phyloP scores from a whole-genome alignment of 2,888 invertebrate genomes.

The Drosophila neonasuta region DNA sequence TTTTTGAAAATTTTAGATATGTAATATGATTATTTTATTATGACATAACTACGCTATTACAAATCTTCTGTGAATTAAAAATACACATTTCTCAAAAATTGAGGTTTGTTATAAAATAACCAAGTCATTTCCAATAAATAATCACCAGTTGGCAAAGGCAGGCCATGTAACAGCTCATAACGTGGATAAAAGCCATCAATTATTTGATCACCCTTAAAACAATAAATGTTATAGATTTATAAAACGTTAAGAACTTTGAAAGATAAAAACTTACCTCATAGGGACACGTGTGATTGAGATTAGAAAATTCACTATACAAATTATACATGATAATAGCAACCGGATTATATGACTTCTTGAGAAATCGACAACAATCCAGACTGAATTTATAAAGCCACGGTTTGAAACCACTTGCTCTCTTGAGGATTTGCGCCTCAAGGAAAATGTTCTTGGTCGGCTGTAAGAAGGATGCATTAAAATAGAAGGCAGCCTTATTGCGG shows the following conservation, averaged over 20 bases:
- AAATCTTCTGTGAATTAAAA: slow-evolving; percentile 1
- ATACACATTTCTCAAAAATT: not conserved
- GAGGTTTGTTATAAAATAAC: not conserved
- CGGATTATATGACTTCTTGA: not conserved
- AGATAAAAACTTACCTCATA: not conserved
- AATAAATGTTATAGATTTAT: not conserved
- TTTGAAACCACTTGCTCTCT: not conserved
- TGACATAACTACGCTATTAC: not conserved
- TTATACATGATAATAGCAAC: not conserved
- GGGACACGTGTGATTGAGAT: not conserved
- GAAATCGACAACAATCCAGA: not conserved
- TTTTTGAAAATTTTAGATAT: too few relatives aligned
- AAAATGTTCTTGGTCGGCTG: not conserved
- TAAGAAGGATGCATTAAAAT: not conserved
- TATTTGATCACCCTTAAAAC: not conserved
- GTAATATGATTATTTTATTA: too few relatives aligned
- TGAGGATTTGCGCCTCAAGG: not conserved
- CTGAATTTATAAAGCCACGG: not conserved
- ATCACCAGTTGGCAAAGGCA: not conserved
- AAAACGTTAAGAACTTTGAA: not conserved
- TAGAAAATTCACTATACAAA: not conserved
- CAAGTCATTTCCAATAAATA: slow-evolving; percentile 1
- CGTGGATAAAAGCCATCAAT: not conserved
- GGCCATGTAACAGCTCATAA: not conserved
- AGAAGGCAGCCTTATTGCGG: not conserved